Evolutionary conservation across 1,140 invertebrate species (phyloP).

Genomic region (Zaprionus africanus): DNA sequence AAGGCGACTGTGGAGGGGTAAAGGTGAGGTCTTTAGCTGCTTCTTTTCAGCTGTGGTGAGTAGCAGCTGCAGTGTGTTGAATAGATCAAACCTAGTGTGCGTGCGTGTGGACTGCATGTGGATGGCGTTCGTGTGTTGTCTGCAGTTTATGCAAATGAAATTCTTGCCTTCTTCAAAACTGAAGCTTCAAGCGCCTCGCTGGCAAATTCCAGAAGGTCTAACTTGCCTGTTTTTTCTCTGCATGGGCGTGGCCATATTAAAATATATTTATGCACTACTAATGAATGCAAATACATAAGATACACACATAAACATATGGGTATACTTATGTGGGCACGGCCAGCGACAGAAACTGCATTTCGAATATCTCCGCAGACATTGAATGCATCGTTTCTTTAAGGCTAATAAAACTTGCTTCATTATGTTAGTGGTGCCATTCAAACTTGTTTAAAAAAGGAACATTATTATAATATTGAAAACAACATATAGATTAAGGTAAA

Average conservation of each 20-base stretch:
- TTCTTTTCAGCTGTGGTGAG: conserved; percentile 32
- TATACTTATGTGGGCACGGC: conserved; percentile 3
- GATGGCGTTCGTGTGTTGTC: conserved; percentile 22
- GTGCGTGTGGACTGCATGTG: conserved; percentile 7
- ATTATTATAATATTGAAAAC: conserved; percentile 5
- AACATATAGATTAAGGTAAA: background rate
- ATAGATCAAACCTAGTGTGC: background rate
- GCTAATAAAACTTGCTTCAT: conserved; percentile 18
- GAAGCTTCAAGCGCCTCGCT: conserved; percentile 23
- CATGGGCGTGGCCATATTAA: conserved; percentile 44
- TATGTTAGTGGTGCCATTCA: conserved; percentile 8
- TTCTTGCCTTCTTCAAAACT: conserved; percentile 36
- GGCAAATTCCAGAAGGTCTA: conserved; percentile 68
- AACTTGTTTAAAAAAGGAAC: background rate
- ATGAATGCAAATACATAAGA: conserved; percentile 19
- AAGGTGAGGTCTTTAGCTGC: conserved; percentile 4
- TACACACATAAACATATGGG: background rate
- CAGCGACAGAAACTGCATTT: conserved; percentile 4
- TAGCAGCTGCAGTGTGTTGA: conserved; percentile 32
- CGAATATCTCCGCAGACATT: background rate
- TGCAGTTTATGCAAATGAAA: conserved; percentile 55
- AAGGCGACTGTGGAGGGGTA: conserved; percentile 43
- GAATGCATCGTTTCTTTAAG: background rate
- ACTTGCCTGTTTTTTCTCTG: conserved; percentile 12
- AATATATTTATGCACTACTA: background rate